Conservation (phyloP, 2,797 vertebrate species). For the Limnodromus scolopaceus region DNA sequence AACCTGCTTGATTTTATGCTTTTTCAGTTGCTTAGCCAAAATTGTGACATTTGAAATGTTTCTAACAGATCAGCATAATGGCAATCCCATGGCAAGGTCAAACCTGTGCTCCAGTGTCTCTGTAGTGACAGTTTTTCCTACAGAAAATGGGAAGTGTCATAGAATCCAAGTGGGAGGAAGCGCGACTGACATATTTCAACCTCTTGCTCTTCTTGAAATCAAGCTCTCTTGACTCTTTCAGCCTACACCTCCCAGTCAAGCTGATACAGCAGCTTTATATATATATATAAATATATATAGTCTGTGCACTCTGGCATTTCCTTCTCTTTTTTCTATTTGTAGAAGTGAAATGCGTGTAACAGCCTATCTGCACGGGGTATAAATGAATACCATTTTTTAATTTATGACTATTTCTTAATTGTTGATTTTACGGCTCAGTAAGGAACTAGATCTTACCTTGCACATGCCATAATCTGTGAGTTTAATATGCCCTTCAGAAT, state of each 20-base stretch:
- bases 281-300: neutral
- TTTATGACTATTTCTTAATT: neutral
- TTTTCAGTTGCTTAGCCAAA: neutral
- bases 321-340: neutral
- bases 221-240: neutral
- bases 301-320: neutral
- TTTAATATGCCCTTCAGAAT: slow-evolving; percentile 99
- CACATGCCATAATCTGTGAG: slow-evolving; percentile 99
- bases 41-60: neutral
- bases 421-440: neutral
- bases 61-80: neutral
- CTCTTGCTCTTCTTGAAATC: neutral
- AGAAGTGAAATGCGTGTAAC: neutral
- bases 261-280: neutral
- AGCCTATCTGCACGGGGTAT: neutral
- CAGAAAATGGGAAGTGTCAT: neutral
- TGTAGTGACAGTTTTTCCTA: neutral
- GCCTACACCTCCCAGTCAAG: neutral
- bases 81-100: neutral
- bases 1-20: neutral
- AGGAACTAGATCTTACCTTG: slow-evolving; percentile 84
- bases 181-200: neutral
- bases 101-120: neutral
- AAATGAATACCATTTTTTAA: neutral
- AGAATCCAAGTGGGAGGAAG: neutral